These are phyloP conservation scores for Heliothis peltigera DNA, from an alignment of 2,888 invertebrate species.

Conservation along the genomic window DNA sequence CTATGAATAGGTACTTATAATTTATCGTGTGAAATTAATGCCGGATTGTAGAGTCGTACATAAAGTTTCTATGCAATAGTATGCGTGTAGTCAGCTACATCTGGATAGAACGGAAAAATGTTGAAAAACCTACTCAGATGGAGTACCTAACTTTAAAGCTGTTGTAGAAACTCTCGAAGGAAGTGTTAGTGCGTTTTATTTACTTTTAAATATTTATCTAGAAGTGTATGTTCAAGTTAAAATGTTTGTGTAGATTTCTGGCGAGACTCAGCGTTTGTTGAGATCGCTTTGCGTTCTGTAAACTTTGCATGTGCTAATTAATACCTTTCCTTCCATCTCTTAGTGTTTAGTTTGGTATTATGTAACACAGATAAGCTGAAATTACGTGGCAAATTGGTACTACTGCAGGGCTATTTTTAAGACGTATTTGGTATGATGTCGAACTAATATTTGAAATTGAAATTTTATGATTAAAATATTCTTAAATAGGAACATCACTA, in stretches of 20 bases:
- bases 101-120: not conserved
- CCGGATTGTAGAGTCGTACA: no score
- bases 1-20: no score
- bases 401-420: no score
- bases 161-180: not conserved
- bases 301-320: conserved; percentile 7
- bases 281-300: conserved; percentile 1
- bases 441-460: no score
- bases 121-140: not conserved
- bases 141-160: not conserved
- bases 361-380: not conserved
- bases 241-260: conserved; percentile 8
- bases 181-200: conserved; percentile 23
- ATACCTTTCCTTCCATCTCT: not conserved
- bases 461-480: no score
- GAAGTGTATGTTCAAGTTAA: conserved; percentile 4
- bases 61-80: no score
- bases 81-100: not conserved
- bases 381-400: not conserved
- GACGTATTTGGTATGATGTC: no score
- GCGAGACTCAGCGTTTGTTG: not conserved
- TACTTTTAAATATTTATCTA: conserved; percentile 21
- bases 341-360: not conserved
- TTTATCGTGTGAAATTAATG: no score
- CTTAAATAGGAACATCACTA: no score